Percentiles rank a stretch among this genome's conserved stretches.
Evolutionary conservation across 2,888 invertebrate genomes (phyloP).

Genomic region (Drosophila kuntzei): DNA sequence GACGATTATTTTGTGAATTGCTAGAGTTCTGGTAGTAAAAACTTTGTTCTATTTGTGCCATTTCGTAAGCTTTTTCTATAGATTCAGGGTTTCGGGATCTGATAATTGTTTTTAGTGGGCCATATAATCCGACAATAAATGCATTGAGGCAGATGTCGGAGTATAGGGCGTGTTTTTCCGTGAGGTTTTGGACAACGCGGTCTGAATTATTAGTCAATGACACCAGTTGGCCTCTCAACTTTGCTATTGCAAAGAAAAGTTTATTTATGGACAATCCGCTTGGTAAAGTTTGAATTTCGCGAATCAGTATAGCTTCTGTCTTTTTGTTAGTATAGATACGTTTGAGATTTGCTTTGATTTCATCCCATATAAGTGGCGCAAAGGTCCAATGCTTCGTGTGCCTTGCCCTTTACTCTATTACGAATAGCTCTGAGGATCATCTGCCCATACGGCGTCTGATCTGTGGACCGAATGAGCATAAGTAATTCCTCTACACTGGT

Average conservation of each 20-base stretch:
- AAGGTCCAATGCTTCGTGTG: conserved; percentile 15
- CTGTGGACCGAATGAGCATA: conserved; percentile 8
- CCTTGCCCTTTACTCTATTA: conserved; percentile 20
- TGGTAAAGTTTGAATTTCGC: conserved; percentile 21
- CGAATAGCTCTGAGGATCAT: conserved; percentile 12
- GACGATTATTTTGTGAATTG: not conserved
- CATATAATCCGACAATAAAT: conserved; percentile 24
- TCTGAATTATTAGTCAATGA: conserved; percentile 19
- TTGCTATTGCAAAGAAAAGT: conserved; percentile 7
- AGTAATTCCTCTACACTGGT: conserved; percentile 15
- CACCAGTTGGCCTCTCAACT: conserved; percentile 15
- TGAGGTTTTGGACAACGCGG: not conserved
- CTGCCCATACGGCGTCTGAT: conserved; percentile 11
- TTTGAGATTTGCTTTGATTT: conserved; percentile 23
- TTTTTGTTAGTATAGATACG: conserved; percentile 17
- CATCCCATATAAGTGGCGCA: conserved; percentile 19
- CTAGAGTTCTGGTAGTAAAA: conserved; percentile 5
- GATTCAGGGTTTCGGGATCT: conserved; percentile 19
- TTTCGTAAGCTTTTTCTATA: conserved; percentile 20
- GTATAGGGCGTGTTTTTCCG: conserved; percentile 13
- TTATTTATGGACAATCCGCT: conserved; percentile 13
- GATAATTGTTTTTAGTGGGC: conserved; percentile 17
- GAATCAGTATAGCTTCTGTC: conserved; percentile 16
- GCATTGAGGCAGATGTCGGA: conserved; percentile 17
- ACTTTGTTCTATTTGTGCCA: conserved; percentile 15